A percentile compares a stretch with the other conserved stretches of the same genome.
Evolutionary conservation across 1,140 invertebrate species (phyloP).

Genomic region (Drosophila yakuba): DNA sequence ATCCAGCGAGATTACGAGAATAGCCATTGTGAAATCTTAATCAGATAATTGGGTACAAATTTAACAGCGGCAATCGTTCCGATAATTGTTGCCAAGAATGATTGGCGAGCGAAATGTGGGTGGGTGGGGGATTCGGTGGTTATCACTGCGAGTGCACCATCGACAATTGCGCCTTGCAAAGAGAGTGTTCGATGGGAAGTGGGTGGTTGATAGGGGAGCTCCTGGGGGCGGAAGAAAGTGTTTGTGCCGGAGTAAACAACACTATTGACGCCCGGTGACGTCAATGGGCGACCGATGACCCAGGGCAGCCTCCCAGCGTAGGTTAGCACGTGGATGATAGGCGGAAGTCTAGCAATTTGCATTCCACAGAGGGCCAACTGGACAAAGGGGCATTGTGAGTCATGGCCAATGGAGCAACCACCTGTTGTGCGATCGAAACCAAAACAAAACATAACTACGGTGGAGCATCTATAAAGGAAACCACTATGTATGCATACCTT

Average conservation of each 20-base stretch:
- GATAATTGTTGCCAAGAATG: slow-evolving; percentile 78
- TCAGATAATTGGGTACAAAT: slow-evolving; percentile 63
- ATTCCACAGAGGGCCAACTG: slow-evolving; percentile 9
- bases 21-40: slow-evolving; percentile 39
- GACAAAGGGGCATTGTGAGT: slow-evolving; percentile 45
- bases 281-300: slow-evolving; percentile 7
- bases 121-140: slow-evolving; percentile 26
- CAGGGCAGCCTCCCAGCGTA: slow-evolving; percentile 7
- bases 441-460: slow-evolving; percentile 37
- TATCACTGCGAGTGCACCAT: slow-evolving; percentile 45
- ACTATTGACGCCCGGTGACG: slow-evolving; percentile 30
- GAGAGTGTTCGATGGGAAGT: slow-evolving; percentile 6
- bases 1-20: slow-evolving; percentile 39
- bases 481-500: neutral
- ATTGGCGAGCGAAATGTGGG: slow-evolving; percentile 25
- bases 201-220: neutral
- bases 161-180: slow-evolving; percentile 25
- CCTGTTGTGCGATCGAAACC: slow-evolving; percentile 53
- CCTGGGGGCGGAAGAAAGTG: slow-evolving; percentile 16
- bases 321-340: slow-evolving; percentile 27
- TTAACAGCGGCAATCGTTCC: slow-evolving; percentile 48
- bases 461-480: neutral
- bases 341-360: slow-evolving; percentile 18
- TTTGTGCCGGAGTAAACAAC: slow-evolving; percentile 27
- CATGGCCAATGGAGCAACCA: slow-evolving; percentile 48